Evolutionary conservation across 1,140 invertebrate species (phyloP), one percentile per base, ranked within the genome.

Genomic region (Drosophila kanapiae): DNA sequence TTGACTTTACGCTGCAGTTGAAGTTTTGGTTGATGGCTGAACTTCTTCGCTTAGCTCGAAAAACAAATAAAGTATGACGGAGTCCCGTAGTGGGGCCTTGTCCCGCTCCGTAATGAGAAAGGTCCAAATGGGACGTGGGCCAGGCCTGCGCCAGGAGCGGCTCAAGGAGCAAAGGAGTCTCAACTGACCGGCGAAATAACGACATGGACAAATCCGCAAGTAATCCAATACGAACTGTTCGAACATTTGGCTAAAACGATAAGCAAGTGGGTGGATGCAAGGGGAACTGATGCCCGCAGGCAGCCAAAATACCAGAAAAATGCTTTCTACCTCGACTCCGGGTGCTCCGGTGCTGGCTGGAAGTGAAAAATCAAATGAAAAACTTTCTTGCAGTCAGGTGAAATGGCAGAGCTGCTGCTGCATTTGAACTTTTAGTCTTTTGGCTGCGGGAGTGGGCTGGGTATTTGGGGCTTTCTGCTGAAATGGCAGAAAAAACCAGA

Each of bases 401-500:
- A 90, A 88, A 88, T 90, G 69, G 84, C 75, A 78, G 78, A 79
- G 81, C 84, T 82, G 69, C 76, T 68, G 80, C 72, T 87, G 80
- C 85, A 84, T 82, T 90, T 88, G 85, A 88, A 90, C 85, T 88
- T 88, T 88, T 90, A 71, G 81, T 86, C 81, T 88, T 90, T 86
- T 85, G 65, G 75, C 65, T 60, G 59, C 67, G 54, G 63, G 82
- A 75, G 68, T 47, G 43, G 51, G 16, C 16, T 37, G 33, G 51
- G 51, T 54, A 6, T 13, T 23, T 60, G 48, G 53, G 82, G 74
- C 77, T 85, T 88, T 88, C 65, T 88, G 85, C 85, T 88, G 85
- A 88, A 88, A 90, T 90, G 75, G 85, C 85, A 81, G 62, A 75
- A 87, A 87, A 80, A 51, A 67, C 81, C 45, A 16, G 27, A 43